Evolutionary conservation across 2,797 vertebrate genomes (phyloP), one percentile per base, ranked within the genome.

Genomic region (Rhinoraja longicauda): DNA sequence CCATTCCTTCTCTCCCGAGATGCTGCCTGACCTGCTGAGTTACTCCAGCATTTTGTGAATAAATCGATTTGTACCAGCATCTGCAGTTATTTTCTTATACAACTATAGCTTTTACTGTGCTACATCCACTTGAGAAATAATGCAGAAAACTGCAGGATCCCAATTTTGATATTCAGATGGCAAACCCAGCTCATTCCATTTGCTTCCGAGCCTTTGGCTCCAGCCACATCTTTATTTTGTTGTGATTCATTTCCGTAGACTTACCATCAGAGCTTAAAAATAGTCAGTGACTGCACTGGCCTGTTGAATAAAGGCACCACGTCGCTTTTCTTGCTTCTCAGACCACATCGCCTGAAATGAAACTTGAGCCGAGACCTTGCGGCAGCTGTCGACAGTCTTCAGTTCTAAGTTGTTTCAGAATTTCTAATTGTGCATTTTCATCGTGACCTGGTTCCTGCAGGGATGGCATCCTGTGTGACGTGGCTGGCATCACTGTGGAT

Each of bases 391-490:
- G 19, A 17, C 64, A 53, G 39, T 24, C 39, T 29, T 92, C 86
- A 12, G 21, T 92, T n/a, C 57, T 29, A 92, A 29, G n/a, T 26
- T 73, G 90, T 53, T 92, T 92, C 7, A 92, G 19, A 92, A 92
- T 70, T 75, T 90, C 72, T 13, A 92, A 53, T 17, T 75, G 90
- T 75, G 29, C 90, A 8, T 53, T 10, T 57, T 92, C 45, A 29
- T 24, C 67, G 70, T 73, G 36, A 73, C 70, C 70, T 29, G 10
- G 45, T 53, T 53, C 90, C 67, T 45, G 24, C 70, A 92, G 90
- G n/a, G 84, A 21, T 67, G 64, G 15, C 62, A 17, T n/a, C 64
- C 39, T 88, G 17, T 64, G 84, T 88, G 84, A 21, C 59, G 64
- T 13, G 62, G 64, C 10, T 88, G 84, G 62, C 59, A 67, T 24